phyloP scores from a whole-genome alignment of 2,797 vertebrate species.

The Tenualosa thibaudeaui region DNA sequence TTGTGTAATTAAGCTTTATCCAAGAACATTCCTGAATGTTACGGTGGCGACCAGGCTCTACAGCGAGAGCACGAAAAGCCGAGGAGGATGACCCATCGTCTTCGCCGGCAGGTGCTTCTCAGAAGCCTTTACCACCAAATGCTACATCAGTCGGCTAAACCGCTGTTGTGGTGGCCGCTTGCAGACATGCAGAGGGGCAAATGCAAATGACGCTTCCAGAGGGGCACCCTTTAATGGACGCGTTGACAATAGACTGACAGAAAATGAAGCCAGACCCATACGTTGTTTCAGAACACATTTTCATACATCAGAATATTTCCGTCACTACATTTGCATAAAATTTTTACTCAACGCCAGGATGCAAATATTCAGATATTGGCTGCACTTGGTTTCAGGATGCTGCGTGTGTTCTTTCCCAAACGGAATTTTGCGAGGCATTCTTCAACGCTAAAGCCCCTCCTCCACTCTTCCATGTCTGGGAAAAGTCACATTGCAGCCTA shows the following conservation, averaged over 20 bases:
- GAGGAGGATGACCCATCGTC: neutral
- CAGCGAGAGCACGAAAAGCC: neutral
- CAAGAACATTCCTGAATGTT: constrained; percentile 21
- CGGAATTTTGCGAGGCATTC: neutral
- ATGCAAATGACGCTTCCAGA: constrained; percentile 40
- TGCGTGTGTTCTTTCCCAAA: neutral
- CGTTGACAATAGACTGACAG: neutral
- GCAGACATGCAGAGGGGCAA: constrained; percentile 43
- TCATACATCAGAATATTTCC: neutral
- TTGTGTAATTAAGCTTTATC: constrained; percentile 20
- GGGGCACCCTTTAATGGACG: constrained; percentile 16
- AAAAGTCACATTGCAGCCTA: neutral
- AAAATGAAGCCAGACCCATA: neutral
- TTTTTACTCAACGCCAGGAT: neutral
- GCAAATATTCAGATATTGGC: neutral
- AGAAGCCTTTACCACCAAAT: constrained; percentile 48
- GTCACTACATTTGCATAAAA: neutral
- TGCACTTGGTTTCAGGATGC: neutral
- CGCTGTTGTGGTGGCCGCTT: constrained; percentile 42
- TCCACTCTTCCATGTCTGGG: neutral
- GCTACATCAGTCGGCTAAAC: constrained; percentile 51
- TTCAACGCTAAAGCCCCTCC: neutral
- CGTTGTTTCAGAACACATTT: neutral
- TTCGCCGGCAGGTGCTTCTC: constrained; percentile 47
- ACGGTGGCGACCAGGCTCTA: neutral